Conservation (phyloP, 2,888 invertebrate species). For the Cosmia trapezina region DNA sequence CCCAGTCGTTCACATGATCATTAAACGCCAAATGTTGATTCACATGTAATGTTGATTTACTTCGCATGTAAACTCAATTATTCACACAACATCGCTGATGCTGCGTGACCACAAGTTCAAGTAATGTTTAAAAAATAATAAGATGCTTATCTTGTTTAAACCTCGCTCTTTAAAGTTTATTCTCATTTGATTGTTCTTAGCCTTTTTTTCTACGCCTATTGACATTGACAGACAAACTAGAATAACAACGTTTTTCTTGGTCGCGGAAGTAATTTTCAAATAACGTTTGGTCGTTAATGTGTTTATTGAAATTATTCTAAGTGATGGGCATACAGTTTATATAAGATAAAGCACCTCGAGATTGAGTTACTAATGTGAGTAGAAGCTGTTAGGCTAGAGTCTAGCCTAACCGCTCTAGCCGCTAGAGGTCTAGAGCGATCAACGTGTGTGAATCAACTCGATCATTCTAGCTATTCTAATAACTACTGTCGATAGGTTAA, state of each 20-base stretch:
- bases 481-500: neutral
- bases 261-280: slow-evolving; percentile 47
- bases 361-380: neutral
- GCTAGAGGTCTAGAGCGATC: slow-evolving; percentile 6
- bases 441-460: neutral
- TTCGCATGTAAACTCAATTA: slow-evolving; percentile 37
- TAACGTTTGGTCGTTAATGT: slow-evolving; percentile 24
- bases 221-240: slow-evolving; percentile 45
- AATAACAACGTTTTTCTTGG: slow-evolving; percentile 37
- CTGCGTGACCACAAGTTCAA: slow-evolving; percentile 11
- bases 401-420: too few relatives aligned
- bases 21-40: slow-evolving; percentile 18
- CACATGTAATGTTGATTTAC: slow-evolving; percentile 20
- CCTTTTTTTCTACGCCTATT: slow-evolving; percentile 13
- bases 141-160: slow-evolving; percentile 8
- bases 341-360: neutral
- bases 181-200: slow-evolving; percentile 25
- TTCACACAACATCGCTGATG: slow-evolving; percentile 12
- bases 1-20: slow-evolving; percentile 25
- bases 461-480: slow-evolving; percentile 13
- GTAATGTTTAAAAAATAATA: slow-evolving; percentile 14
- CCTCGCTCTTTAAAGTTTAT: slow-evolving; percentile 18
- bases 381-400: too few relatives aligned
- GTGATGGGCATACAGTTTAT: slow-evolving; percentile 9
- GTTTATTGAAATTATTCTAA: slow-evolving; percentile 32